Evolutionary conservation across 2,797 vertebrate species (phyloP), one percentile per base, ranked within the genome.

Genomic region (Tenualosa thibaudeaui): DNA sequence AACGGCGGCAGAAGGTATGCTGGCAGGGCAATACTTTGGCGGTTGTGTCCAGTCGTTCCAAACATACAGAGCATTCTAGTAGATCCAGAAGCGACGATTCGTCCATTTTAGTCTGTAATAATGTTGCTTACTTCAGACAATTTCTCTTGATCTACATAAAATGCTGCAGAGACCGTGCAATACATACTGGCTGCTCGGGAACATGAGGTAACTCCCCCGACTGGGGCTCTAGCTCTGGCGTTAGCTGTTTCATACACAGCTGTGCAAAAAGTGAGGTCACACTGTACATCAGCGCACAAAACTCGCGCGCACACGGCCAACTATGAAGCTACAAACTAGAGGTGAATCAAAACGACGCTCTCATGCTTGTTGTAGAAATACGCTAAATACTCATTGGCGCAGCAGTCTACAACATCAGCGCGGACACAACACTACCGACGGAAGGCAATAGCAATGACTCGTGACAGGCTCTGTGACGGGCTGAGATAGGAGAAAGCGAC

Each of bases 1-100:
- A 99, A 93, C 97, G 97, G 91, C 97, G 97, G 93, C 98, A 99
- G 96, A 99, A 99, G 91, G 98, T 99, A 95, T 99, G 98, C 94
- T 99, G 98, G 92, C 98, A 99, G 19, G 98, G 98, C 89, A 99
- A 96, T 86, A 97, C 98, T 93, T 96, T 96, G 91, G 98, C 98
- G 89, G 96, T 98, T 89, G 97, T 96, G 95, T 99, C 98, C 96
- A 99, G 93, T 87, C 98, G 96, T 94, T 98, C 98, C 96, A 99
- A 93, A 93, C 98, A 99, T 90, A 99, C 98, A 82, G 98, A 98
- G 92, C 98, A 99, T 95, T 99, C 98, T 94, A 99, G 92, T 86
- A 99, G 91, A 94, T 99, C 97, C 96, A 99, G 92, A 92, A 99
- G 94, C 88, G 97, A 98, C 83, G 97, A 98, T 93, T 98, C 98